A percentile compares a stretch with the other conserved stretches of the same genome.
phyloP scores from a whole-genome alignment of 2,797 vertebrate genomes.

The Sitta carolinensis region DNA sequence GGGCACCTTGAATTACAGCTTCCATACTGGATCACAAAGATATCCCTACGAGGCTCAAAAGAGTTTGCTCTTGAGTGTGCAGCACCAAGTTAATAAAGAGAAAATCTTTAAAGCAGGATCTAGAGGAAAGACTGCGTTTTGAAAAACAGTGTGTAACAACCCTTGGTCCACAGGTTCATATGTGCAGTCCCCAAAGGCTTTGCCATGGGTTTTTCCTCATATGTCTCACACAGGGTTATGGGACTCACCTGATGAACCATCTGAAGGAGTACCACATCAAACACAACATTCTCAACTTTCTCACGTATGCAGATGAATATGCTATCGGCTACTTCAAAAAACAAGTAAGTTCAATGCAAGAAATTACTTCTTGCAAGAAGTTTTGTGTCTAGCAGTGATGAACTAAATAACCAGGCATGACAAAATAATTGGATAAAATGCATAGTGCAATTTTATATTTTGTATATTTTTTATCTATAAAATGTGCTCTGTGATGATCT shows the following conservation, averaged over 20 bases:
- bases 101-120: neutral
- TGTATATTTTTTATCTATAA: neutral
- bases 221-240: conserved; percentile 86
- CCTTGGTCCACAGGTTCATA: neutral
- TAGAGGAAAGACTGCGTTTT: neutral
- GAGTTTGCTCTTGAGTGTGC: neutral
- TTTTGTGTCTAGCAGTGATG: neutral
- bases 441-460: neutral
- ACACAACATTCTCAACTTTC: conserved; percentile 95
- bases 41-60: neutral
- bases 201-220: neutral
- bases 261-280: conserved; percentile 99
- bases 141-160: neutral
- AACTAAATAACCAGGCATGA: neutral
- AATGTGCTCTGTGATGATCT: neutral
- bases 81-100: neutral
- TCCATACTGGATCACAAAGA: neutral
- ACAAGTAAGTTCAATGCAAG: conserved; percentile 81
- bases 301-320: conserved; percentile 97
- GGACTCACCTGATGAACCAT: conserved; percentile 98
- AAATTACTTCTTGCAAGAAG: neutral
- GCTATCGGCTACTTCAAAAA: conserved; percentile 99
- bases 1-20: neutral
- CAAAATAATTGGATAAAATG: neutral
- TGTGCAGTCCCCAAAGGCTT: neutral